Base-by-base conservation (phyloP, 2,888 invertebrate species). In the Sicus ferrugineus region DNA sequence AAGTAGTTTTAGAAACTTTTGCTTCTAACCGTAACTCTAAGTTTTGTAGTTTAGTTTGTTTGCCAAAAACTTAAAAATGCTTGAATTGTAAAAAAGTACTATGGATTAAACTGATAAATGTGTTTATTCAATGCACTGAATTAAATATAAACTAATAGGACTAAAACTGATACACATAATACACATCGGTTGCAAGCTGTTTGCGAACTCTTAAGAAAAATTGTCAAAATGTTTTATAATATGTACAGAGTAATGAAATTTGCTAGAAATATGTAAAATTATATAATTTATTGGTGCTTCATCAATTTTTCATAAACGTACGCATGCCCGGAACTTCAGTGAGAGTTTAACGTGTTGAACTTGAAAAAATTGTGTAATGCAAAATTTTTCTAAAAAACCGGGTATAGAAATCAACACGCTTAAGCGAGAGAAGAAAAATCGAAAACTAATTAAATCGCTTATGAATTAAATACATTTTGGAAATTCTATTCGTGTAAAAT, bases 11-110 rank as follows among this genome's bases (percentile, higher is more conserved):
- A 38, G 7, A 38, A 9, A 38, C 7, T 46, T 46, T 46, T n/a
- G 46, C 19, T n/a, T 28, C 30, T 30, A 28, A 63, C n/a, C 23
- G 19, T 28, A 48, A 63, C 54, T 34, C n/a, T 65, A 54, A 54
- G 21, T 30, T 46, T 30, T 58, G 19, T 67, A 67, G 67, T 59
- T 48, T 58, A 67, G 59, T 65, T 67, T 67, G 48, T 67, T 67
- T 58, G 67, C 67, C 67, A 67, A 67, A 67, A 67, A 67, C 48
- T 52, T 34, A 19, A 21, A 52, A 52, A 52, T 34, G 19, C 9
- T 48, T 64, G 52, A 50, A 64, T 54, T 65, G 54, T 54, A 65
- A 23, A 34, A 38, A 58, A 46, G 2, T n/a, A 34, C 30, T 54
- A 38, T 21, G 54, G 26, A 46, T 56, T 23, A 66, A 42, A 38